Base-by-base conservation (phyloP, 2,888 invertebrate genomes). In the Nomada ferruginata region DNA sequence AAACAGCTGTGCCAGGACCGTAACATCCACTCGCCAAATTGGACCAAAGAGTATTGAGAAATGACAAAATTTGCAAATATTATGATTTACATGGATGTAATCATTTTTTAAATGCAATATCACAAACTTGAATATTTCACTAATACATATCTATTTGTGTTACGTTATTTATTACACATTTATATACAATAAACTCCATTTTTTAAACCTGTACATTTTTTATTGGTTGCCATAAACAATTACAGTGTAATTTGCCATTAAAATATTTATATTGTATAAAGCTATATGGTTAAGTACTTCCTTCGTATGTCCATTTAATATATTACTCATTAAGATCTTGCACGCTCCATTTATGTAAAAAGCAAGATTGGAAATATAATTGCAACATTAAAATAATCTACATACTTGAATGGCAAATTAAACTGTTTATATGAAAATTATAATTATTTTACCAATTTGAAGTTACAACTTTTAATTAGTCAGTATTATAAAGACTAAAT, bases 1-100 rank as follows among this genome's bases (percentile, higher is more conserved):
- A 92, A 92, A 92, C 93, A 93, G 93, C 93, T 93, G 93, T 91
- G 89, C 84, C 93, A 93, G 92, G 91, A 84, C 78, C 91, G 93
- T 93, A 86, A 2, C 78, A 1, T 18, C 53, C 23, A 11, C n/a
- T 44, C 23, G n/a, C 20, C 26, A 61, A 60, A 53, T 29, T 57
- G 36, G 61, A n/a, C 50, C 36, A 20, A 1, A 15, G 4, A 15
- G 29, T 11, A 36, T 3, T 18, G 11, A 7, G 5, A 23, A 65
- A 29, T 47, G 29, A 1, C 11, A 57, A 47, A 71, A 64, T 64
- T 79, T 20, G 7, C 18, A 7, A 52, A 68, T 26, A 50, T 50
- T 29, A 10, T 72, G 7, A 36, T 15, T 29, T 11, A 0, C 20
- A 13, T 3, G 2, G 29, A 36, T 26, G 2, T 29, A 3, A 15